A percentile compares a stretch with the other conserved stretches of the same genome.
Evolutionary conservation across 2,888 invertebrate genomes (phyloP).

Genomic region (Melipona bicolor): DNA sequence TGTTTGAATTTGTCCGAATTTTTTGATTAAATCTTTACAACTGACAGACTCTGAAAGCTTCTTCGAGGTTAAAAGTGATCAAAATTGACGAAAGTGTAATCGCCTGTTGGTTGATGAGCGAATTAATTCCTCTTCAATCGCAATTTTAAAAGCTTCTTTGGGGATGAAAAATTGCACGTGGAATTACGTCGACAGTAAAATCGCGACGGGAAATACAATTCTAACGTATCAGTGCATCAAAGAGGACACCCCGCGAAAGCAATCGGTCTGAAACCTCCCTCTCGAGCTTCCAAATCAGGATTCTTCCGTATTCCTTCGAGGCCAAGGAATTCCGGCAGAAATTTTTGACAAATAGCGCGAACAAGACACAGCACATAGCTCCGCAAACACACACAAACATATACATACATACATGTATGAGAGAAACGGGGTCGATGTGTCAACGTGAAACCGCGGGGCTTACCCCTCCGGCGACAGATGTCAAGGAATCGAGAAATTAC

Average conservation of each 20-base stretch:
- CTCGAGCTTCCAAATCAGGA: not conserved
- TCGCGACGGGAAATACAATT: no score
- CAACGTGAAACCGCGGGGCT: constrained; percentile 34
- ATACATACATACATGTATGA: not conserved
- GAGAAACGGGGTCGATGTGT: constrained; percentile 40
- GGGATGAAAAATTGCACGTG: no score
- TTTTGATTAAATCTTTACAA: not conserved
- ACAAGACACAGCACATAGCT: not conserved
- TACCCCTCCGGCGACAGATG: constrained; percentile 47
- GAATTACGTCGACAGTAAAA: no score
- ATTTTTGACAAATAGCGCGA: constrained; percentile 39
- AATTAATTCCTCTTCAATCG: not conserved
- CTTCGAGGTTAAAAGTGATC: not conserved
- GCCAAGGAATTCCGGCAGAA: constrained; percentile 10
- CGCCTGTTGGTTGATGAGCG: not conserved
- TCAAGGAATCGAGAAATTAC: constrained; percentile 59
- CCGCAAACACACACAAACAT: not conserved
- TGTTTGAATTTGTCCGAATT: not conserved
- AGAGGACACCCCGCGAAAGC: not conserved
- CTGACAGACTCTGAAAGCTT: not conserved
- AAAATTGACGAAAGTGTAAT: not conserved
- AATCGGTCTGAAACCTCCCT: not conserved
- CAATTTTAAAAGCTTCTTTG: not conserved
- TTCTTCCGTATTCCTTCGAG: not conserved
- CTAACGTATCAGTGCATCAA: no score